Evolutionary conservation across 2,888 invertebrate species (phyloP).

Genomic region (Schizotus pectinicornis): DNA sequence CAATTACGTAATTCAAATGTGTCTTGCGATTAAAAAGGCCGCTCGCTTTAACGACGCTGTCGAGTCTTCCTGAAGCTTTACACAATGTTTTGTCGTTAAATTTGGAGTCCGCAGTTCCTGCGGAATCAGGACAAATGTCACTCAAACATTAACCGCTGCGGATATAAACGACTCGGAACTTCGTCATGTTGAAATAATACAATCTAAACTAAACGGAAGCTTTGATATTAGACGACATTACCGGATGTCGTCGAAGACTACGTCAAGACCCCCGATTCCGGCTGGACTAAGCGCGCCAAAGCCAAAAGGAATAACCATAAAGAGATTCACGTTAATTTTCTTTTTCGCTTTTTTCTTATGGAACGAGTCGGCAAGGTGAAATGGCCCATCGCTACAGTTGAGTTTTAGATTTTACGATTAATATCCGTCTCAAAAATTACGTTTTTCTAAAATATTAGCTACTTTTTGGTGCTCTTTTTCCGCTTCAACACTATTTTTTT

Average conservation of each 20-base stretch:
- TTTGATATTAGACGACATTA: slow-evolving; percentile 21
- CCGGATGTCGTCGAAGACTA: slow-evolving; percentile 22
- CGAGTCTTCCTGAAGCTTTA: too few species aligned
- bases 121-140: slow-evolving; percentile 31
- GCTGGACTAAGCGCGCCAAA: not conserved
- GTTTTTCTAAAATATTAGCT: too few species aligned
- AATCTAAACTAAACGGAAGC: slow-evolving; percentile 17
- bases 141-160: slow-evolving; percentile 33
- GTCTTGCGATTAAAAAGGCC: too few species aligned
- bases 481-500: too few species aligned
- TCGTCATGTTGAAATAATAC: slow-evolving; percentile 28
- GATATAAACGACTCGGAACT: slow-evolving; percentile 27
- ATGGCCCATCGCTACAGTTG: not conserved
- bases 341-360: slow-evolving; percentile 23
- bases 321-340: slow-evolving; percentile 39
- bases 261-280: slow-evolving; percentile 5
- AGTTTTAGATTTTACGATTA: too few species aligned
- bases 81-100: too few species aligned
- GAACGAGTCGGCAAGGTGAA: slow-evolving; percentile 2
- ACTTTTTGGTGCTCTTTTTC: too few species aligned
- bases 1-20: too few species aligned
- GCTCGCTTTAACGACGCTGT: too few species aligned
- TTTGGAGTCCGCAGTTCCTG: slow-evolving; percentile 11
- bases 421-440: too few species aligned
- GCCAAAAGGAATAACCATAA: slow-evolving; percentile 26